Base-by-base conservation (phyloP, 2,888 invertebrate genomes). In the Dicyrtoma fusca region DNA sequence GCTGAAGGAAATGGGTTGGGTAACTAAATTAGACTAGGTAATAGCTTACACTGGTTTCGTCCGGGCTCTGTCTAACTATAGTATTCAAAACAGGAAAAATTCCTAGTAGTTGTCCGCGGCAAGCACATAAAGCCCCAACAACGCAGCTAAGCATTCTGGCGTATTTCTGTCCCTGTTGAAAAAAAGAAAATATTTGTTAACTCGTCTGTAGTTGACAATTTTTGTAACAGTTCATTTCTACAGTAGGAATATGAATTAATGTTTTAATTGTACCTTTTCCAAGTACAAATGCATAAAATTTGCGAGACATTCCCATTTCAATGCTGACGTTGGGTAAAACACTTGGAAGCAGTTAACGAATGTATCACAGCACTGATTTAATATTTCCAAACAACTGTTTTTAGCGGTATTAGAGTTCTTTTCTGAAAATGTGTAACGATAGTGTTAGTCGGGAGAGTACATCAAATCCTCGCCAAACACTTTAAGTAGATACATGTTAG, bases 341-440 rank as follows among this genome's bases (percentile, higher is more conserved):
- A 95, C 95, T 84, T 97, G 95, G 82, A 95, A 97, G 82, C 97
- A 95, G 2, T 92, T 88, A 0, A 94, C 91, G 82, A 95, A 94
- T 0, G 96, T 95, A 69, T 89, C 89, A 80, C 96, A 94, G 72
- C 95, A 94, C 83, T 97, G 96, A 68, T 92, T 91, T 69, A 96
- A 84, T 77, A 97, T 91, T 44, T 90, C 88, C 25, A 65, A n/a
- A 10, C 65, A 55, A 42, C 55, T 59, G n/a, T 34, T 49, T 42
- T 34, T 70, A 4, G 62, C 19, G 51, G 21, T 8, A 8, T 47
- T n/a, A 42, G 55, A 34, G 25, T 68, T 68, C 4, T 68, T 68
- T 42, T 68, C 76, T 25, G 72, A 23, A 42, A 55, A 69, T n/a
- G n/a, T n/a, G n/a, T n/a, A n/a, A n/a, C n/a, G n/a, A n/a, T n/a